Evolutionary conservation across 2,113 vertebrate species (phyloP).

Genomic region (Rhinogobius similis): DNA sequence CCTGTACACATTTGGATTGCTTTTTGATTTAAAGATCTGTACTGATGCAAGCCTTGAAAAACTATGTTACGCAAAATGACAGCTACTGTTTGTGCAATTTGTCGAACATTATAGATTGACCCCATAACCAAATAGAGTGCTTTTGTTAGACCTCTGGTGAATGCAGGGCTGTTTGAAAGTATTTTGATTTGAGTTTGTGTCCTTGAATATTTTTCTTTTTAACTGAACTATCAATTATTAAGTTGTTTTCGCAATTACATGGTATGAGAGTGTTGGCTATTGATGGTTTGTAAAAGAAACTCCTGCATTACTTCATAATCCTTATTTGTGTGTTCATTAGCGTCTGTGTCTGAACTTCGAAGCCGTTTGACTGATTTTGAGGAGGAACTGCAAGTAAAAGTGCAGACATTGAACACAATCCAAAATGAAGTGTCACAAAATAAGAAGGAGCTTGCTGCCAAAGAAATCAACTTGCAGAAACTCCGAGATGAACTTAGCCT

Average conservation of each 20-base stretch:
- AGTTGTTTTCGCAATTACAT: too few relatives aligned
- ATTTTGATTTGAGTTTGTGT: neutral
- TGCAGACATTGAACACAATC: slow-evolving; percentile 43
- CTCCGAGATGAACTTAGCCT: slow-evolving; percentile 60
- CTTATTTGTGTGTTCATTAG: slow-evolving; percentile 28
- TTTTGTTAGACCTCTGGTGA: neutral
- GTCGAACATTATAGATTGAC: slow-evolving; percentile 45
- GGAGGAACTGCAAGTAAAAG: slow-evolving; percentile 65
- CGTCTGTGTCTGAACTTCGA: slow-evolving; percentile 42
- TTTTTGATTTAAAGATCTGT: slow-evolving; percentile 25
- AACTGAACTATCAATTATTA: too few relatives aligned
- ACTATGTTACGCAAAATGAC: slow-evolving; percentile 15
- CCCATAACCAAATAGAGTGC: neutral
- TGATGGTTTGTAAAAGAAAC: neutral
- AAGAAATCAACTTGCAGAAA: slow-evolving; percentile 65
- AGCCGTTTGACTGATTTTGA: slow-evolving; percentile 64
- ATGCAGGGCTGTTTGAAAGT: neutral
- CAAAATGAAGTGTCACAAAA: slow-evolving; percentile 60
- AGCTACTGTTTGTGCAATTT: slow-evolving; percentile 20
- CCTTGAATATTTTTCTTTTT: neutral
- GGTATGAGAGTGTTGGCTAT: too few relatives aligned
- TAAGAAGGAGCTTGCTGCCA: slow-evolving; percentile 64
- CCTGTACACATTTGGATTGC: slow-evolving; percentile 1
- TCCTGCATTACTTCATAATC: neutral
- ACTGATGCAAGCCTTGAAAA: slow-evolving; percentile 21